phyloP scores from a whole-genome alignment of 2,888 invertebrate species.

The Drosophila parthenogenetica region DNA sequence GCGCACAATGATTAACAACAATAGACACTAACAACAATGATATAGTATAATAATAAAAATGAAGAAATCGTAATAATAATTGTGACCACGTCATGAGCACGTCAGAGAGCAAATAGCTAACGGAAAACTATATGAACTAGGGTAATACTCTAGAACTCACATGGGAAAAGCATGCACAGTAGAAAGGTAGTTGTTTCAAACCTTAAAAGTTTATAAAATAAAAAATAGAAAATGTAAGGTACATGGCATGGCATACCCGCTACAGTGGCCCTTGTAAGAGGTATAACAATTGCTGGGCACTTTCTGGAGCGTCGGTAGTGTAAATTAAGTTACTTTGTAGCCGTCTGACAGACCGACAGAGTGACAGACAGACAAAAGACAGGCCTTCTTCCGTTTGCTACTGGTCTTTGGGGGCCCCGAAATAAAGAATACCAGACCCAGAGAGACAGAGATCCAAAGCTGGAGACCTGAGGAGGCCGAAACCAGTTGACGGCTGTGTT shows the following conservation, averaged over 20 bases:
- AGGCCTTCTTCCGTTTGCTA: conserved; percentile 71
- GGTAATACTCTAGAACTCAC: conserved; percentile 19
- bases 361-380: conserved; percentile 47
- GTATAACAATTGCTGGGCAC: conserved; percentile 49
- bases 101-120: conserved; percentile 42
- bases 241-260: no score
- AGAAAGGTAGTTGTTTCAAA: no score
- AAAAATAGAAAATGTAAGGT: no score
- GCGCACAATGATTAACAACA: conserved; percentile 72
- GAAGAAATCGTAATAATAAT: conserved; percentile 73
- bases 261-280: conserved; percentile 8
- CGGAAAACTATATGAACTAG: background rate
- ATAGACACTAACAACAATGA: conserved; percentile 67
- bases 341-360: conserved; percentile 60
- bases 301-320: conserved; percentile 53
- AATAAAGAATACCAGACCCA: conserved; percentile 28
- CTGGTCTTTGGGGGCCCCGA: conserved; percentile 64
- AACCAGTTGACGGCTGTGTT: conserved; percentile 57
- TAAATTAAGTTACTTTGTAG: conserved; percentile 80
- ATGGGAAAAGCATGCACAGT: background rate
- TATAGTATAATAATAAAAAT: conserved; percentile 48
- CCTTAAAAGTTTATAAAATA: no score
- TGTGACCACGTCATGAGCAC: conserved; percentile 77
- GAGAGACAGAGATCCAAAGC: background rate
- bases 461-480: conserved; percentile 26